Evolutionary conservation across 2,888 invertebrate species (phyloP).

Genomic region (Tachystola acroxantha): DNA sequence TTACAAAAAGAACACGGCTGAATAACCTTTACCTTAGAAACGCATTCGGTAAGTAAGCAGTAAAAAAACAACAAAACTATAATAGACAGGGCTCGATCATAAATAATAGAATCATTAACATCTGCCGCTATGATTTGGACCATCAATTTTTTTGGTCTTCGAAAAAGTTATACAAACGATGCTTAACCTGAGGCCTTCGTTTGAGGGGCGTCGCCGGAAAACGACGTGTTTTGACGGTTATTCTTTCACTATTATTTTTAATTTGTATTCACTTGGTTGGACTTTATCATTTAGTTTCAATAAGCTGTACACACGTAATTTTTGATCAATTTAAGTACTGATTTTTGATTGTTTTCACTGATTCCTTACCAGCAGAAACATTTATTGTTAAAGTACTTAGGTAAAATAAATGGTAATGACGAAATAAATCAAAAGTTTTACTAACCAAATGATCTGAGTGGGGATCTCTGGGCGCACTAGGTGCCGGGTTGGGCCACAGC

Average conservation of each 20-base stretch:
- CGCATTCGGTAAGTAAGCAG: slow-evolving; percentile 28
- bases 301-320: no score
- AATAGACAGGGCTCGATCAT: slow-evolving; percentile 56
- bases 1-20: slow-evolving; percentile 40
- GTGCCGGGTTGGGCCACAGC: slow-evolving; percentile 76
- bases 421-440: slow-evolving; percentile 67
- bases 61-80: slow-evolving; percentile 37
- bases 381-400: no score
- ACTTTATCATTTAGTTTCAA: neutral
- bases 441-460: slow-evolving; percentile 78
- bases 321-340: no score
- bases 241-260: slow-evolving; percentile 38
- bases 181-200: slow-evolving; percentile 23
- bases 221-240: slow-evolving; percentile 63
- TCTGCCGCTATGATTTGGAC: slow-evolving; percentile 67
- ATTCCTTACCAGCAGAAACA: no score
- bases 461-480: slow-evolving; percentile 75
- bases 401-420: neutral
- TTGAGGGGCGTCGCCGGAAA: slow-evolving; percentile 53
- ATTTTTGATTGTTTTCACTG: no score
- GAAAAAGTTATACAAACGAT: slow-evolving; percentile 36
- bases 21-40: slow-evolving; percentile 30
- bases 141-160: slow-evolving; percentile 56
- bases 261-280: slow-evolving; percentile 13
- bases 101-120: slow-evolving; percentile 78